phyloP scores from a whole-genome alignment of 2,797 vertebrate genomes.

The Propithecus perrieri region DNA sequence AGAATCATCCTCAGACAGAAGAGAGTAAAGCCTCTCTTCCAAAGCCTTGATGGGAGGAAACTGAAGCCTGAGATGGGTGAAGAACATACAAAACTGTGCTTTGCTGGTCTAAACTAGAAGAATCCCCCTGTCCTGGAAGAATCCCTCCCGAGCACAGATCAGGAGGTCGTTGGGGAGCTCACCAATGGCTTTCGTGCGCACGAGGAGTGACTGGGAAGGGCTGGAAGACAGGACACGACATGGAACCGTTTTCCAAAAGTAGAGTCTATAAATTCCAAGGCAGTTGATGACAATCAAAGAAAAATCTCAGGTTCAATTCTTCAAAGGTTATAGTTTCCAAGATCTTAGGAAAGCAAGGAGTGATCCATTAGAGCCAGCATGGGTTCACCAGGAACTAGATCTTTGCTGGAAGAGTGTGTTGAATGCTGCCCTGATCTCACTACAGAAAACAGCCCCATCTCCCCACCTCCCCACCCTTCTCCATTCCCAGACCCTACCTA shows the following conservation, averaged over 20 bases:
- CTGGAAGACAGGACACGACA: neutral
- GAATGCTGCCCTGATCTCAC: neutral
- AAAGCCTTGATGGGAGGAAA: neutral
- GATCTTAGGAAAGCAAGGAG: neutral
- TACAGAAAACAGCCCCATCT: neutral
- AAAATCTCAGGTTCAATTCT: neutral
- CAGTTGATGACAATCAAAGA: neutral
- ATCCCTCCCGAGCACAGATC: neutral
- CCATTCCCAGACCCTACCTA: neutral
- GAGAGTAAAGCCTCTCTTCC: neutral
- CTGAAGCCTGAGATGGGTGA: neutral
- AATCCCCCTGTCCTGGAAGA: neutral
- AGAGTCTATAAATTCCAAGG: neutral
- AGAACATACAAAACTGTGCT: neutral
- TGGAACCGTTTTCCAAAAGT: neutral
- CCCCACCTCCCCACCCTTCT: neutral
- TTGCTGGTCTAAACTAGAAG: neutral
- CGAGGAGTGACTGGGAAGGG: neutral
- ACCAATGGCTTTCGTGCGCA: neutral
- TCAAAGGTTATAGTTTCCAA: neutral
- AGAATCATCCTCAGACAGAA: conserved; percentile 8
- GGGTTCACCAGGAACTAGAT: neutral
- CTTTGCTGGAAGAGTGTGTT: neutral
- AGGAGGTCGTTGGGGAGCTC: neutral
- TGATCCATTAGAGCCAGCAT: neutral